phyloP scores from a whole-genome alignment of 2,888 invertebrate species.

The Drosophila sordidula region DNA sequence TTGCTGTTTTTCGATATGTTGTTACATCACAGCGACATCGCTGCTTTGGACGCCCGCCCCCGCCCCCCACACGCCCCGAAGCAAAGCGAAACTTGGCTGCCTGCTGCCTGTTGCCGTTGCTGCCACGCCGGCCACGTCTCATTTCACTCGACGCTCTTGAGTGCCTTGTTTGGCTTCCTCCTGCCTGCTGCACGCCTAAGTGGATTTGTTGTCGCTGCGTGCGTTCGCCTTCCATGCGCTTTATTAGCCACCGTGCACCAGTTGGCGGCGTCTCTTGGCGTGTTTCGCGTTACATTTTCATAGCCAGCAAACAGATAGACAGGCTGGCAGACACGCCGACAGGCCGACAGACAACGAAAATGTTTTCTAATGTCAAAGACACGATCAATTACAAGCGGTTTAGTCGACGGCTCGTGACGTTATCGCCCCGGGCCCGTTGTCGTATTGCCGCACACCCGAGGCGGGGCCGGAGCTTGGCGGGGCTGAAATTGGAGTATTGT shows the following conservation, averaged over 20 bases:
- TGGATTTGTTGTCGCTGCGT: slow-evolving; percentile 75
- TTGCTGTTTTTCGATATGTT: neutral
- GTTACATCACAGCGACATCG: neutral
- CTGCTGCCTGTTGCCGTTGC: slow-evolving; percentile 11
- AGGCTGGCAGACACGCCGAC: slow-evolving; percentile 2
- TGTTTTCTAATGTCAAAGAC: slow-evolving; percentile 76
- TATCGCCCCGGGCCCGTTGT: slow-evolving; percentile 22
- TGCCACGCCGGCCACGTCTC: slow-evolving; percentile 44
- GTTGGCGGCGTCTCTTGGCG: slow-evolving; percentile 65
- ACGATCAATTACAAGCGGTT: slow-evolving; percentile 75
- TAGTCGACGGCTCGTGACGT: slow-evolving; percentile 62
- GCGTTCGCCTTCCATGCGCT: slow-evolving; percentile 65
- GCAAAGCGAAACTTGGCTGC: neutral
- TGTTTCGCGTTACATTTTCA: slow-evolving; percentile 56
- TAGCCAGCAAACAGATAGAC: slow-evolving; percentile 30
- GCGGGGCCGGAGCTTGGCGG: neutral
- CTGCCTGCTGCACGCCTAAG: slow-evolving; percentile 72
- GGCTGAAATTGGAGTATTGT: slow-evolving; percentile 11
- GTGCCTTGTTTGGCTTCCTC: slow-evolving; percentile 67
- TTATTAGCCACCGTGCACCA: slow-evolving; percentile 77
- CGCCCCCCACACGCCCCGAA: neutral
- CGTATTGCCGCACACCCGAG: neutral
- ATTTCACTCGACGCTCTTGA: slow-evolving; percentile 53
- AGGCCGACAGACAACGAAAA: slow-evolving; percentile 25
- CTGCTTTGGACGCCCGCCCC: neutral